Conservation (phyloP, 1,140 invertebrate genomes). For the Drosophila kurseongensis region DNA sequence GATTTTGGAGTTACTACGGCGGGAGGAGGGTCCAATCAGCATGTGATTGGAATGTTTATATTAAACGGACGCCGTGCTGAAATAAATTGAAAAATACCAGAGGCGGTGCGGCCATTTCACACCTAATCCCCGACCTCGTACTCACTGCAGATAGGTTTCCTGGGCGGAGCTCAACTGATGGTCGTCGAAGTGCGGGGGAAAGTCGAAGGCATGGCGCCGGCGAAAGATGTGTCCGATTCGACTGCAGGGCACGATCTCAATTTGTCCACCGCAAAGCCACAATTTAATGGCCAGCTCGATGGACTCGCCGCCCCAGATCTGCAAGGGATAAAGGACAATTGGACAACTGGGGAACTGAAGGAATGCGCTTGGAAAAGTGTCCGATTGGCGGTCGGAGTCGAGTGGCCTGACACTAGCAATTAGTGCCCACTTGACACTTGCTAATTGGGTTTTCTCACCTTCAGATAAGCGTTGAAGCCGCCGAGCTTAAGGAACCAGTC, state of each 20-base stretch:
- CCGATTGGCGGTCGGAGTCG: neutral
- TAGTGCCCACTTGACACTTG: slow-evolving; percentile 52
- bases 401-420: slow-evolving; percentile 49
- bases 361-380: slow-evolving; percentile 9
- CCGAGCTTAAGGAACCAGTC: slow-evolving; percentile 93
- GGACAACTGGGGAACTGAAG: neutral
- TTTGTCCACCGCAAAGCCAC: slow-evolving; percentile 89
- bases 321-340: slow-evolving; percentile 84
- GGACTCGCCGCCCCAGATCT: slow-evolving; percentile 98
- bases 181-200: slow-evolving; percentile 86
- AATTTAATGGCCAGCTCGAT: slow-evolving; percentile 98
- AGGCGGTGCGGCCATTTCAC: slow-evolving; percentile 59
- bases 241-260: slow-evolving; percentile 93
- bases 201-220: slow-evolving; percentile 91
- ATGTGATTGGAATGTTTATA: slow-evolving; percentile 76
- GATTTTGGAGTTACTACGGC: slow-evolving; percentile 90
- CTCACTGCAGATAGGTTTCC: slow-evolving; percentile 77
- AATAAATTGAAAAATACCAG: slow-evolving; percentile 82
- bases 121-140: slow-evolving; percentile 54
- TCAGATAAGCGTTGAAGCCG: slow-evolving; percentile 90
- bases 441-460: slow-evolving; percentile 71
- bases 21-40: slow-evolving; percentile 71
- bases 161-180: slow-evolving; percentile 45
- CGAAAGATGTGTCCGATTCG: slow-evolving; percentile 93
- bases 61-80: slow-evolving; percentile 58